Base-by-base conservation (phyloP, 2,113 vertebrate species). In the Dolichallabes microphthalmus region DNA sequence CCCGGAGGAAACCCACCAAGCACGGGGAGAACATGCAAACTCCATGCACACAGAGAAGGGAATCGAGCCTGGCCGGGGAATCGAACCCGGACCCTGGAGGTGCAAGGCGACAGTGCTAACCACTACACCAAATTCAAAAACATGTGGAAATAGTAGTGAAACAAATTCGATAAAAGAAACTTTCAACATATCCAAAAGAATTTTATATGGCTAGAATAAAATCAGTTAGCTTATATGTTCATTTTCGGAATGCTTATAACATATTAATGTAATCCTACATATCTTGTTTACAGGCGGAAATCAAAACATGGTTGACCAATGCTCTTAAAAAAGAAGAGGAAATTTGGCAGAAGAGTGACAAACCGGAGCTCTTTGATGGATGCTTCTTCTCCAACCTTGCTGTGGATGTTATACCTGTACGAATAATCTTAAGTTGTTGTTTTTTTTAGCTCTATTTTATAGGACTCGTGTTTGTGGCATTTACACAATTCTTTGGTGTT, bases 351-450 rank as follows among this genome's bases (percentile, higher is more conserved):
- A 88, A 89, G 52, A 94, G 92, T 13, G 63, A 35, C 13, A 90
- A 89, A n/a, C 97, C 96, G 0, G 93, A 95, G 73, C 90, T 90
- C 82, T 74, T 96, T 2, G 94, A 96, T 7, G 89, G 90, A 0
- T 93, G 87, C 89, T 95, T 91, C 89, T 95, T 96, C 91, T 96
- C 95, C 9, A 94, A 95, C 11, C 93, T 99, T 69, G 94, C 95
- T n/a, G 91, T 97, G 2, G 94, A 97, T 73, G 88, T 95, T 88
- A 94, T 98, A 73, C 45, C 68, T 39, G 82, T 86, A 87, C 5
- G 68, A 45, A 73, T 25, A 71, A 53, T 39, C 57, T 15, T 32
- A 9, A 0, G 2, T 10, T 58, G n/a, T n/a, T n/a, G n/a, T 77
- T 27, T 35, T 1, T 71, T 71, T 22, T 1, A 14, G 14, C 50